Percentiles rank a stretch among this genome's conserved stretches.
Evolutionary conservation across 2,797 vertebrate species (phyloP).

Genomic region (Channallabes apus): DNA sequence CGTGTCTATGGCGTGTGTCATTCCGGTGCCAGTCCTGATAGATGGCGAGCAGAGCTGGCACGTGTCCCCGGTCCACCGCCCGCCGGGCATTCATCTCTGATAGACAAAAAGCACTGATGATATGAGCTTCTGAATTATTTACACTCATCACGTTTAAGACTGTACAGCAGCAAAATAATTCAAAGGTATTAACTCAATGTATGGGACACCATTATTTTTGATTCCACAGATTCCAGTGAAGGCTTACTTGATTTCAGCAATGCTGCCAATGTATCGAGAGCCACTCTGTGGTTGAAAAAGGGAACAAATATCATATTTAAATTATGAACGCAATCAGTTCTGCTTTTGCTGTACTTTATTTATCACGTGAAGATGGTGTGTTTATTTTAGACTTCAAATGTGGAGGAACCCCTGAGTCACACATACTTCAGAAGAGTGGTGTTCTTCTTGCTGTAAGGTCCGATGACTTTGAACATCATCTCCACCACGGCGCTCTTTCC

Average conservation of each 20-base stretch:
- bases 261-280: slow-evolving; percentile 93
- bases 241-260: slow-evolving; percentile 98
- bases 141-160: neutral
- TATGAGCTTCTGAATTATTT: neutral
- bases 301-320: neutral
- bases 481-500: slow-evolving; percentile 93
- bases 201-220: neutral
- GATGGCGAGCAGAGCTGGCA: slow-evolving; percentile 81
- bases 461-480: slow-evolving; percentile 90
- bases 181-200: neutral
- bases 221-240: neutral
- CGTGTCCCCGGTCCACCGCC: slow-evolving; percentile 87
- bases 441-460: slow-evolving; percentile 93
- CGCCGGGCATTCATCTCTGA: slow-evolving; percentile 90
- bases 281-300: slow-evolving; percentile 79
- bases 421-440: slow-evolving; percentile 89
- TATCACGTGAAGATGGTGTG: neutral
- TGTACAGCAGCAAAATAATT: neutral
- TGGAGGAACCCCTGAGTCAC: neutral
- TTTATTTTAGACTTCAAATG: too few relatives aligned
- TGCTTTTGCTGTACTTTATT: neutral
- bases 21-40: slow-evolving; percentile 97
- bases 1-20: slow-evolving; percentile 89
- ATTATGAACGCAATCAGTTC: neutral
- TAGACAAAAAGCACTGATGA: neutral